phyloP scores from a whole-genome alignment of 2,888 invertebrate genomes.

The Conistra vaccinii region DNA sequence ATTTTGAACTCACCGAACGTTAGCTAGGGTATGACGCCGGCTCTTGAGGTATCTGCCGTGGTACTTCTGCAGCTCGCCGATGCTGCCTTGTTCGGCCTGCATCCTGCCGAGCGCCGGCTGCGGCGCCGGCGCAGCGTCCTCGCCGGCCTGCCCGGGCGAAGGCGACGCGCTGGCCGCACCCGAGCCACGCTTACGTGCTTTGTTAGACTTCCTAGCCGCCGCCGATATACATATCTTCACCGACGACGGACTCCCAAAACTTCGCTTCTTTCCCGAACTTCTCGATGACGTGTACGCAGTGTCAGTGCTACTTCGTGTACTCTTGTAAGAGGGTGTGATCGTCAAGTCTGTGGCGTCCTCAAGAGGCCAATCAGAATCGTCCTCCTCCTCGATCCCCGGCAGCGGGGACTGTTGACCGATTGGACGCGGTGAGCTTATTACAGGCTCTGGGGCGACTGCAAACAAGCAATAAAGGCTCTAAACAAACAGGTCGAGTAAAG shows the following conservation, averaged over 20 bases:
- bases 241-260: conserved; percentile 90
- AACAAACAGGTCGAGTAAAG: conserved; percentile 68
- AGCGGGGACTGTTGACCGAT: conserved; percentile 93
- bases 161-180: conserved; percentile 78
- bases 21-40: conserved; percentile 96
- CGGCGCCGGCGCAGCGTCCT: conserved; percentile 79
- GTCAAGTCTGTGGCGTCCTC: conserved; percentile 89
- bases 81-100: conserved; percentile 98
- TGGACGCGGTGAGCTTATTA: conserved; percentile 90
- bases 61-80: conserved; percentile 97
- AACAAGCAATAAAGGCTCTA: conserved; percentile 79
- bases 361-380: conserved; percentile 92
- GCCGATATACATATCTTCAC: conserved; percentile 91
- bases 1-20: conserved; percentile 95
- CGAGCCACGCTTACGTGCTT: conserved; percentile 89
- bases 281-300: conserved; percentile 88
- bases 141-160: conserved; percentile 78
- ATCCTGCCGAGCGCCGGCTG: conserved; percentile 92
- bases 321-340: conserved; percentile 88
- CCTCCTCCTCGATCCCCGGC: conserved; percentile 96
- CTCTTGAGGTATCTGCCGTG: conserved; percentile 96
- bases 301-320: conserved; percentile 88
- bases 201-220: conserved; percentile 88
- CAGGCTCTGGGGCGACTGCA: conserved; percentile 90
- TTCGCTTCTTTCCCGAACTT: conserved; percentile 89